phyloP scores from a whole-genome alignment of 2,888 invertebrate species.

The Synergus laeviventris region DNA sequence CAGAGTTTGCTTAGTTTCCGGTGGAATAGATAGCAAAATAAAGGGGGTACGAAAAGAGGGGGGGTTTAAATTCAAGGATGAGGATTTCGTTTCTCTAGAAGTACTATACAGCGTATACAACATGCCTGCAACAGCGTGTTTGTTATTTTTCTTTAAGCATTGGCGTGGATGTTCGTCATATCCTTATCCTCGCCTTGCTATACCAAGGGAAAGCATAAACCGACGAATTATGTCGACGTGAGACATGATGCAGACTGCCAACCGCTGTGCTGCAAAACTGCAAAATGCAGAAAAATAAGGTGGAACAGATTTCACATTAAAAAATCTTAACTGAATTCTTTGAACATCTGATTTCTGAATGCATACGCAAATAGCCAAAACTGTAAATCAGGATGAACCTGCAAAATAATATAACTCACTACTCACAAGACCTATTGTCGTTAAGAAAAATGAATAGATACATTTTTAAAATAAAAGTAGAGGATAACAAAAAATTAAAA shows the following conservation, averaged over 20 bases:
- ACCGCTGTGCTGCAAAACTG: slow-evolving; percentile 31
- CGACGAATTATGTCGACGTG: slow-evolving; percentile 62
- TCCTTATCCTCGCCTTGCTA: slow-evolving; percentile 6
- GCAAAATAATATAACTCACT: no score
- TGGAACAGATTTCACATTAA: not conserved
- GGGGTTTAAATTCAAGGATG: not conserved
- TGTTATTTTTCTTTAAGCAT: slow-evolving; percentile 32
- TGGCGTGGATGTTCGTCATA: slow-evolving; percentile 20
- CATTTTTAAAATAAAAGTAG: no score
- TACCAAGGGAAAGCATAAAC: slow-evolving; percentile 59
- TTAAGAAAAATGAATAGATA: no score
- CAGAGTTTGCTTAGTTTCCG: not conserved
- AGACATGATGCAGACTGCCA: slow-evolving; percentile 66
- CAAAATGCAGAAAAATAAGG: slow-evolving; percentile 18
- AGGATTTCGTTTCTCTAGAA: slow-evolving; percentile 11
- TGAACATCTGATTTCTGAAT: not conserved
- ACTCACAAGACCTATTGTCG: no score
- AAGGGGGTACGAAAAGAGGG: not conserved
- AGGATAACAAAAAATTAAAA: no score
- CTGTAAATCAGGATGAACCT: not conserved
- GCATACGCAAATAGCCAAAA: not conserved
- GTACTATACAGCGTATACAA: slow-evolving; percentile 19
- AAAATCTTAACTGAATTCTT: not conserved
- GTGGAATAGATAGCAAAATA: not conserved
- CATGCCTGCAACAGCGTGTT: slow-evolving; percentile 31